Conservation (phyloP, 2,113 vertebrate species). For the Aegithalos caudatus region DNA sequence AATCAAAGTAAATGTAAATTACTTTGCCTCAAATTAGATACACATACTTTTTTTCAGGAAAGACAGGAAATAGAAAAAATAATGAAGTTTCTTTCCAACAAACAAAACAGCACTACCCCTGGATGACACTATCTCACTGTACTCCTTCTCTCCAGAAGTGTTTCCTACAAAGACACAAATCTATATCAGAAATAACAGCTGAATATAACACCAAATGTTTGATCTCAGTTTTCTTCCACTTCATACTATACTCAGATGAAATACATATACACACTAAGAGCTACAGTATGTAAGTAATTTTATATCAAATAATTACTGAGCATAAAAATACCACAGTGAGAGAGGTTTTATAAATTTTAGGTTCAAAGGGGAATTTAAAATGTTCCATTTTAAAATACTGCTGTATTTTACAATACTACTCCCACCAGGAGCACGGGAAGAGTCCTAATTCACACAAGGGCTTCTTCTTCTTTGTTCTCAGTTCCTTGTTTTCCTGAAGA, state of each 20-base stretch:
- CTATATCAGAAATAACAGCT: not conserved
- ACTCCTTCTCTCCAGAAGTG: not conserved
- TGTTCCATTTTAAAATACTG: not conserved
- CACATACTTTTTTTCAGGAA: not conserved
- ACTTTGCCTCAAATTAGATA: not conserved
- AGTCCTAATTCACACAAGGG: not conserved
- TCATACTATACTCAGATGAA: not conserved
- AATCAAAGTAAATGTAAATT: not conserved
- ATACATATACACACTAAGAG: not conserved
- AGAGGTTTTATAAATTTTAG: not conserved
- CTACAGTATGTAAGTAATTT: fast-evolving
- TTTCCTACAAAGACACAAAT: not conserved
- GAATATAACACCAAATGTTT: not conserved
- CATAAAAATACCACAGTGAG: not conserved
- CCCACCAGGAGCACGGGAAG: not conserved
- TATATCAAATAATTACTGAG: not conserved
- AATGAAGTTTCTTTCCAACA: not conserved
- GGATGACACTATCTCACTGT: not conserved
- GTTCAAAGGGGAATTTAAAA: not conserved
- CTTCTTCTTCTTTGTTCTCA: not conserved
- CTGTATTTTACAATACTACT: not conserved
- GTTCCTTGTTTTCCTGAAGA: not conserved
- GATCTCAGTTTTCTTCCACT: not conserved
- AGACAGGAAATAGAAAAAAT: not conserved
- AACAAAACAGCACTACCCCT: not conserved